Conservation (phyloP, 53 echinoderm and acorn worm species). For the Henricia sp. region DNA sequence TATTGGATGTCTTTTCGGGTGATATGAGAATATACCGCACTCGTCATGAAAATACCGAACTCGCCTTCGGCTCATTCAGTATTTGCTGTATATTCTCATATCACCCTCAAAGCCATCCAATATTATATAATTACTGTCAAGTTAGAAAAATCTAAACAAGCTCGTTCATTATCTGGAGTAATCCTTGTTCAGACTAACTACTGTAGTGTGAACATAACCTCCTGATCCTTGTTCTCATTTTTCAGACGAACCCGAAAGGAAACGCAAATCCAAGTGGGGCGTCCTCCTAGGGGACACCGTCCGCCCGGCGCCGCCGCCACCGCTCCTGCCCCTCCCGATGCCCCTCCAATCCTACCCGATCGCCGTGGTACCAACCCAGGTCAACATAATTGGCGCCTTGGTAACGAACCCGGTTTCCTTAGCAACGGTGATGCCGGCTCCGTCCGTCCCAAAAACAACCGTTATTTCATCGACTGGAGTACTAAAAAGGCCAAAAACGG, state of each 20-base stretch:
- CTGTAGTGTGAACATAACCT: neutral
- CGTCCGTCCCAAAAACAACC: constrained; percentile 33
- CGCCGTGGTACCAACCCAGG: constrained; percentile 29
- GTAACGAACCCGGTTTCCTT: constrained; percentile 20
- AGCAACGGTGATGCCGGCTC: constrained; percentile 9
- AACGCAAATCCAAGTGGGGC: constrained; percentile 77
- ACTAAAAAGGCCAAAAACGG: constrained; percentile 52
- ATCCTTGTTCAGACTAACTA: neutral
- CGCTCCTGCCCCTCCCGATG: constrained; percentile 7
- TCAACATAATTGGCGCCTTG: constrained; percentile 35
- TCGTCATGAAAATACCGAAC: too few species aligned
- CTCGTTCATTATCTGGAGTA: too few species aligned
- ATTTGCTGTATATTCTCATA: too few species aligned
- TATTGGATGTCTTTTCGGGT: too few species aligned
- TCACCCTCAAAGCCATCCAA: too few species aligned
- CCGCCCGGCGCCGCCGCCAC: too few species aligned
- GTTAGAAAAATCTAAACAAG: too few species aligned
- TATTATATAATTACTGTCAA: too few species aligned
- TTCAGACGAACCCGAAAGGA: constrained; percentile 64
- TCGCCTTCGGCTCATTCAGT: too few species aligned
- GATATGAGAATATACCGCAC: too few species aligned
- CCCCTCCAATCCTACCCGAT: constrained; percentile 33
- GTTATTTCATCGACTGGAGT: constrained; percentile 65
- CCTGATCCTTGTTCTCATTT: neutral
- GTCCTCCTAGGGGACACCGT: constrained; percentile 31